phyloP scores from a whole-genome alignment of 35 echinoderm and acorn worm genomes.

The Ptychodera flava region DNA sequence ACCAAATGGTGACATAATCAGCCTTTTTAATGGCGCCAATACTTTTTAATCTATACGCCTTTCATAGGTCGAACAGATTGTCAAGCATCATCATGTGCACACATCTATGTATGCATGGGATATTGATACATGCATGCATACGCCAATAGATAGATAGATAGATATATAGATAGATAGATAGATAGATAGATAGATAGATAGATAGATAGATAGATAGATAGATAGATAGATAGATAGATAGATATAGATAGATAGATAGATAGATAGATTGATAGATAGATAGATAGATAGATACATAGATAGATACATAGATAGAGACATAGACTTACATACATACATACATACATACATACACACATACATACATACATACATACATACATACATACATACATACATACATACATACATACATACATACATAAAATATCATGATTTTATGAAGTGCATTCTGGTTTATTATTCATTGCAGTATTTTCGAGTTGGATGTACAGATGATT shows the following conservation, averaged over 20 bases:
- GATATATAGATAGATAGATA: neutral
- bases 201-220: neutral
- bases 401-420: constrained; percentile 2
- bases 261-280: neutral
- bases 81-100: too few relatives aligned
- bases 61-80: too few relatives aligned
- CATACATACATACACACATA: neutral
- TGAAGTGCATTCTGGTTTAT: too few relatives aligned
- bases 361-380: neutral
- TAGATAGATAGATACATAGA: neutral
- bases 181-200: neutral
- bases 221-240: neutral
- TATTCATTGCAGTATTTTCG: neutral
- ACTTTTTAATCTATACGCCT: too few relatives aligned
- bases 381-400: neutral
- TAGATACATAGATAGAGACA: neutral
- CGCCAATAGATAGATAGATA: neutral
- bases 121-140: too few relatives aligned
- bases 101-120: too few relatives aligned
- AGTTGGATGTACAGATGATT: neutral
- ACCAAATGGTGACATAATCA: too few relatives aligned
- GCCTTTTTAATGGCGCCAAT: too few relatives aligned
- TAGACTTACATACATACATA: neutral
- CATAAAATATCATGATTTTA: too few relatives aligned
- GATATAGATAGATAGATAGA: neutral